Evolutionary conservation across 1,140 invertebrate species (phyloP).

Genomic region (Diabrotica virgifera): DNA sequence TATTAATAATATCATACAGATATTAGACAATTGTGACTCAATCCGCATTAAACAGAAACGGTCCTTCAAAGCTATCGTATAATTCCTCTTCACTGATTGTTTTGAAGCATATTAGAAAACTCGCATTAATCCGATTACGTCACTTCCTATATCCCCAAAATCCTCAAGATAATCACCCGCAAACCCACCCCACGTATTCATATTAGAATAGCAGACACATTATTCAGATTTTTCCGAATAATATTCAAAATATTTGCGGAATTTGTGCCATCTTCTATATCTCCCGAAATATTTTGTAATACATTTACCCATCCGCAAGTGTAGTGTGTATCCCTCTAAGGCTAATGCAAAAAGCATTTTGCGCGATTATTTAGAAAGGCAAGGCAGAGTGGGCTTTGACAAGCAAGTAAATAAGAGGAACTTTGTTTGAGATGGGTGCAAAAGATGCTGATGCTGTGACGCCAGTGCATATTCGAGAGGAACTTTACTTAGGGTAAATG

Average conservation of each 20-base stretch:
- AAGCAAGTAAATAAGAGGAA: conserved; percentile 3
- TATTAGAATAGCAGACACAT: conserved; percentile 1
- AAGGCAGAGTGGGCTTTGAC: background rate
- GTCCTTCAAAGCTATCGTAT: no score
- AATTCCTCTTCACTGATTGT: no score
- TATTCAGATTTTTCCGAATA: conserved; percentile 3
- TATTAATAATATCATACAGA: no score
- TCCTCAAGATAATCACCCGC: no score
- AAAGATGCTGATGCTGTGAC: background rate
- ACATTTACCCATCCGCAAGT: conserved; percentile 1
- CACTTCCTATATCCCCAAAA: no score
- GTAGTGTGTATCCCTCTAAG: background rate
- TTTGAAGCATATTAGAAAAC: no score
- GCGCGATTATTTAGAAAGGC: conserved; percentile 1
- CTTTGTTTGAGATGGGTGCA: background rate
- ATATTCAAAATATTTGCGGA: conserved; percentile 3
- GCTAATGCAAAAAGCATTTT: background rate
- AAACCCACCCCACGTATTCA: background rate
- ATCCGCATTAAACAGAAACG: no score
- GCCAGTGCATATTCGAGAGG: background rate
- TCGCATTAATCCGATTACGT: no score
- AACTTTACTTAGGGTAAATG: no score
- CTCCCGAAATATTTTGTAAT: conserved; percentile 1
- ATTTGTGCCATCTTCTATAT: background rate
- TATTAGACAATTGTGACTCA: no score